Evolutionary conservation across 2,113 vertebrate species (phyloP), one percentile per base, ranked within the genome.

Genomic region (Lepus americanus): DNA sequence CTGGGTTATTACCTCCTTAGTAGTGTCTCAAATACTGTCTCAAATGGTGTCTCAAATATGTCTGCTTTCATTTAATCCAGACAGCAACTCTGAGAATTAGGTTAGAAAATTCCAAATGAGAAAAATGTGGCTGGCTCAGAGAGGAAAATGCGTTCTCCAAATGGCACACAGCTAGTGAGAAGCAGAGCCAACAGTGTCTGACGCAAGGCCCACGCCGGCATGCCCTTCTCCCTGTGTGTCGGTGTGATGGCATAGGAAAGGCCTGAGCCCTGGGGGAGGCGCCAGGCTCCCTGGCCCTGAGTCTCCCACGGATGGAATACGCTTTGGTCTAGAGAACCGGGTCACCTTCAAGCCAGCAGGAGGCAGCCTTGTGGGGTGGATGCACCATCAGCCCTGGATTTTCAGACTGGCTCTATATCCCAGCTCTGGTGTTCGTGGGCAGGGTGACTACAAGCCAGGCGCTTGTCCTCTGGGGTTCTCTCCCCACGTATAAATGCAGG

Each of bases 361-460:
- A 12, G 69, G 55, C 14, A 22, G 61, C 17, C 44, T 31, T 9
- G 44, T 53, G 31, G 22, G 33, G 0, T 39, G 4, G 49, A 49
- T 29, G 29, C 3, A 0, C 0, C 3, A 0, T 17, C 6, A 0
- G 3, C 23, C 51, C 20, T 31, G 19, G 22, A 1, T 17, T 12
- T 2, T 74, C 49, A 22, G 9, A 1, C 17, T 13, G 14, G 77
- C 61, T 95, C 29, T 81, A 53, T 85, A 44, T 16, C 44, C 39
- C 1, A 31, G 25, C 17, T 25, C 73, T 8, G 49, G 23, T 12
- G 2, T 25, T 81, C n/a, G 14, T 6, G 8, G 63, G 36, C n/a
- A 22, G 3, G 11, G 31, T 80, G 27, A 66, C 39, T 83, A 51
- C 49, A 6, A 59, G 55, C 78, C 44, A 10, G 39, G 69, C 61